Evolutionary conservation across 37 sponge, comb jelly and placozoan genomes (phyloP).

Genomic region (Chondrilla cf. caribensis): DNA sequence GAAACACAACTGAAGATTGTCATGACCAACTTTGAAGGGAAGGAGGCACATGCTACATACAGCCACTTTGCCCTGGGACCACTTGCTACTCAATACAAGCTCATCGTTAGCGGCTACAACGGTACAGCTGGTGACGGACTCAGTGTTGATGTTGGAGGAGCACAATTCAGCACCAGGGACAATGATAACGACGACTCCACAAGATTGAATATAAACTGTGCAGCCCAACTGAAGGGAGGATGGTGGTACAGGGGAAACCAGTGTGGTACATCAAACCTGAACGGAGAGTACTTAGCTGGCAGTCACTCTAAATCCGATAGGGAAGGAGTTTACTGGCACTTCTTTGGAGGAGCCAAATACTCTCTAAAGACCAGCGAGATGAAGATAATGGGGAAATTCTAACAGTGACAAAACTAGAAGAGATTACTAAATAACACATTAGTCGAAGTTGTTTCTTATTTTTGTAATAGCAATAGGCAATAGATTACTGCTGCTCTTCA

Average conservation of each 20-base stretch:
- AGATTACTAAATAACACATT: too few species aligned
- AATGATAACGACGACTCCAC: conserved; percentile 29
- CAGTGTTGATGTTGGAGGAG: not conserved
- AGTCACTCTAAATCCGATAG: not conserved
- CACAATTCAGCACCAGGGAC: conserved; percentile 20
- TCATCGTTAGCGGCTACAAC: conserved; percentile 11
- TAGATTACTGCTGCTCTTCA: too few species aligned
- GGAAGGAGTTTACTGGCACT: conserved; percentile 1
- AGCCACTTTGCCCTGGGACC: not conserved
- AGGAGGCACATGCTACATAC: too few species aligned
- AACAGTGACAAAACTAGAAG: too few species aligned
- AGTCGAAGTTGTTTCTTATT: too few species aligned
- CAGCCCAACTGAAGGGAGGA: conserved; percentile 12
- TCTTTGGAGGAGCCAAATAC: not conserved
- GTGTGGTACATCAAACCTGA: not conserved
- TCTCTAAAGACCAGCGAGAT: not conserved
- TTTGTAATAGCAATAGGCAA: too few species aligned
- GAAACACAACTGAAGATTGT: not conserved
- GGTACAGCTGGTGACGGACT: conserved; percentile 10
- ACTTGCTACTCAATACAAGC: not conserved
- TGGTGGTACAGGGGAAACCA: conserved; percentile 24
- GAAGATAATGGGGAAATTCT: not conserved
- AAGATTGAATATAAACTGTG: conserved; percentile 19
- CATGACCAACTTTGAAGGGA: not conserved
- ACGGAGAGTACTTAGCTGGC: not conserved